Evolutionary conservation across 2,888 invertebrate species (phyloP), one percentile per base, ranked within the genome.

Genomic region (Baccha elongata): DNA sequence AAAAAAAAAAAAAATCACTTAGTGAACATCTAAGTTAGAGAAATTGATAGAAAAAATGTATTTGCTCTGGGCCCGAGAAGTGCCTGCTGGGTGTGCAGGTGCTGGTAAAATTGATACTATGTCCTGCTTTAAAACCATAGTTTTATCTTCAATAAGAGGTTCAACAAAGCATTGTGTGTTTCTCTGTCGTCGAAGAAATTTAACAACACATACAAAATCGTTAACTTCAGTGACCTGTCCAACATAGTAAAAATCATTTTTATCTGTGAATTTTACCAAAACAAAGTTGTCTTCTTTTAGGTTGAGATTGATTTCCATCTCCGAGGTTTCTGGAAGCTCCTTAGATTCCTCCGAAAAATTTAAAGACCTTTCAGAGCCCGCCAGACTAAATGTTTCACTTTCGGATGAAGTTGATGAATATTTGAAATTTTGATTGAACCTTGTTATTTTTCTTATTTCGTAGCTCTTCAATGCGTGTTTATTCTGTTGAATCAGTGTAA

Each of bases 121-220:
- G 21, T 26, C n/a, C 11, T 37, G 19, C 19, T 17, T 55, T n/a
- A 55, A 37, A 11, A 21, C 32, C n/a, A 37, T 37, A 21, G 19
- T 21, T 17, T 37, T 35, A n/a, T 37, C 21, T n/a, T 55, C 32
- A 37, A 55, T 55, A 21, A 21, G n/a, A n/a, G 19, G 21, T 37
- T 37, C 53, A 55, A 37, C 42, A 42, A 42, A 19, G 42, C 17
- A 42, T 42, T 42, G 42, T 17, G 17, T 42, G 17, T 42, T 42
- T 42, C 17, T 42, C 40, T 7, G 23, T 23, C 23, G 3, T 5
- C 23, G 23, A 13, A 40, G 15, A 40, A 40, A 40, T 15, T 40
- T 40, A 4, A 15, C 40, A 4, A 5, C 40, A 15, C 6, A 40
- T 15, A 0, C 52, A 53, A 35, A 53, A 53, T 32, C 17, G 29